Evolutionary conservation across 2,888 invertebrate species (phyloP).

Genomic region (Drosophila phalerata): DNA sequence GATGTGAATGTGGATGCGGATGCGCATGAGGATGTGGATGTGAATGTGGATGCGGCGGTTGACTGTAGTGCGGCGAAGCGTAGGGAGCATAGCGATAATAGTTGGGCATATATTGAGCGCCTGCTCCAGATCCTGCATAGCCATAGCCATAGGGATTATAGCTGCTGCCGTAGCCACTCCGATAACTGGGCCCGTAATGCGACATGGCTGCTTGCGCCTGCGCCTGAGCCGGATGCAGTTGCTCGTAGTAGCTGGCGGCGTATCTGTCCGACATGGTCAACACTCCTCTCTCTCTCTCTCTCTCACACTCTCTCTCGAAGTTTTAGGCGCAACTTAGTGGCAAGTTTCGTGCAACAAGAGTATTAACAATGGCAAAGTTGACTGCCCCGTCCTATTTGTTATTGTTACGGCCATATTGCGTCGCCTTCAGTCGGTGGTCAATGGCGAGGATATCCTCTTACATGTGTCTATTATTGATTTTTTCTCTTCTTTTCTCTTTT

Average conservation of each 20-base stretch:
- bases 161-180: constrained; percentile 50
- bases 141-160: constrained; percentile 58
- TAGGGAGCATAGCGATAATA: constrained; percentile 74
- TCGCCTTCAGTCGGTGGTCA: constrained; percentile 46
- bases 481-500: constrained; percentile 21
- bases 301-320: background rate
- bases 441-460: constrained; percentile 67
- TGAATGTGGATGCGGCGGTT: constrained; percentile 36
- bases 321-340: constrained; percentile 23
- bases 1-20: constrained; percentile 33
- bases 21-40: constrained; percentile 28
- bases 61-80: constrained; percentile 69
- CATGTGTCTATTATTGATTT: constrained; percentile 74
- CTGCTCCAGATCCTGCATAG: constrained; percentile 38
- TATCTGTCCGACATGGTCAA: constrained; percentile 68
- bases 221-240: constrained; percentile 53
- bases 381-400: constrained; percentile 51
- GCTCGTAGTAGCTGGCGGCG: constrained; percentile 74
- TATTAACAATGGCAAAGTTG: constrained; percentile 55
- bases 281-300: constrained; percentile 1
- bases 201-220: constrained; percentile 60
- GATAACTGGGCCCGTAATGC: constrained; percentile 62
- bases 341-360: constrained; percentile 52
- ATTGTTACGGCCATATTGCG: constrained; percentile 56
- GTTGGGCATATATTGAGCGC: constrained; percentile 64